Percentiles rank a stretch among this genome's conserved stretches.
Conservation (phyloP, 2,113 vertebrate genomes). For the Stegostoma tigrinum region DNA sequence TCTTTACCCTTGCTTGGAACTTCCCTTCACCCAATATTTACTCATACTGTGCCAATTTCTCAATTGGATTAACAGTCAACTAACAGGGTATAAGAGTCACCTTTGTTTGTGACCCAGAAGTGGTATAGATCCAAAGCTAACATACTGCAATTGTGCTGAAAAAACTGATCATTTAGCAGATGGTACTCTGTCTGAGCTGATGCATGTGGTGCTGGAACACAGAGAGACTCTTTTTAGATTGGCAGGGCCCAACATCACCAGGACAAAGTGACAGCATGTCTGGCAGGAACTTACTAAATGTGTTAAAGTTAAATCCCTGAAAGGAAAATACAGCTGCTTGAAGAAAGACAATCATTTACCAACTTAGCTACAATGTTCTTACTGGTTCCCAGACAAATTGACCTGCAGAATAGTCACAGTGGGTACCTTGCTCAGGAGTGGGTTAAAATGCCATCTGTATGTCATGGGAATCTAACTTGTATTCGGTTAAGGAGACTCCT, state of each 20-base stretch:
- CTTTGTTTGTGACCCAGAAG: neutral
- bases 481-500: neutral
- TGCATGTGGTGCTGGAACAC: neutral
- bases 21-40: neutral
- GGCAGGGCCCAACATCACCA: neutral
- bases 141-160: neutral
- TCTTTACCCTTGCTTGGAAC: neutral
- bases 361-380: neutral
- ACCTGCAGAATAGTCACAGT: neutral
- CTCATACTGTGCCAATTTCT: neutral
- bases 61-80: neutral
- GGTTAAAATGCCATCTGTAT: neutral
- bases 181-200: neutral
- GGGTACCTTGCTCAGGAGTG: neutral
- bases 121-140: neutral
- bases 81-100: neutral
- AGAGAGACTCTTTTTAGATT: neutral
- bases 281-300: neutral
- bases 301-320: neutral
- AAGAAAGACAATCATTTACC: neutral
- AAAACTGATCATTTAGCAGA: neutral
- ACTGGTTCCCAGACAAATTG: neutral
- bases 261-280: neutral
- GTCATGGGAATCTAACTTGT: neutral
- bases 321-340: neutral